phyloP scores from a whole-genome alignment of 2,888 invertebrate genomes.

The Drosophila niveifrons region DNA sequence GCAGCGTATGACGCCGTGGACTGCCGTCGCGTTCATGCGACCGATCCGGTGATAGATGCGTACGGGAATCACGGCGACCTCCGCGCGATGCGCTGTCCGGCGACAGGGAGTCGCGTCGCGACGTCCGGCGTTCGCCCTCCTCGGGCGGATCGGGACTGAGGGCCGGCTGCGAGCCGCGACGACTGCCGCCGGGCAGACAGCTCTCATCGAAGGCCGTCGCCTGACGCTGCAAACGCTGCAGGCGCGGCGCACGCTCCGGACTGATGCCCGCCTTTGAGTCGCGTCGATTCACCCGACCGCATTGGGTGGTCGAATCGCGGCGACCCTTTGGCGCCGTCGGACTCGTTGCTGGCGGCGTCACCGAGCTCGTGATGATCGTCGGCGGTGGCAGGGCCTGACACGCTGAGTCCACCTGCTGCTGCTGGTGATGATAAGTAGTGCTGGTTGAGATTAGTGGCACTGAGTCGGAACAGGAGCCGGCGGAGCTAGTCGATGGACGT shows the following conservation, averaged over 20 bases:
- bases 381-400: conserved; percentile 89
- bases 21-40: conserved; percentile 93
- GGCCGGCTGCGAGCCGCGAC: conserved; percentile 93
- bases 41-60: conserved; percentile 92
- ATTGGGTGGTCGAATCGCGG: conserved; percentile 94
- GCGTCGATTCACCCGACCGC: conserved; percentile 88
- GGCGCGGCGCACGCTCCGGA: conserved; percentile 88
- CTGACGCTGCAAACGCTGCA: conserved; percentile 92
- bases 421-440: conserved; percentile 87
- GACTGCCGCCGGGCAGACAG: conserved; percentile 89
- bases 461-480: conserved; percentile 88
- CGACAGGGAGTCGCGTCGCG: conserved; percentile 93
- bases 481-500: conserved; percentile 90
- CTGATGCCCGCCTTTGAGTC: conserved; percentile 89
- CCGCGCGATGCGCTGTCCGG: conserved; percentile 94
- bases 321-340: conserved; percentile 89
- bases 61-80: conserved; percentile 90
- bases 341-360: conserved; percentile 93
- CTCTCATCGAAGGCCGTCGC: conserved; percentile 96
- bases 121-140: conserved; percentile 89
- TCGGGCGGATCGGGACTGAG: conserved; percentile 93
- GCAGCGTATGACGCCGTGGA: conserved; percentile 90
- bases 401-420: conserved; percentile 87
- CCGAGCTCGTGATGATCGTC: conserved; percentile 93
- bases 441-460: conserved; percentile 85